phyloP scores from a whole-genome alignment of 2,797 vertebrate genomes.

The Falco concolor region DNA sequence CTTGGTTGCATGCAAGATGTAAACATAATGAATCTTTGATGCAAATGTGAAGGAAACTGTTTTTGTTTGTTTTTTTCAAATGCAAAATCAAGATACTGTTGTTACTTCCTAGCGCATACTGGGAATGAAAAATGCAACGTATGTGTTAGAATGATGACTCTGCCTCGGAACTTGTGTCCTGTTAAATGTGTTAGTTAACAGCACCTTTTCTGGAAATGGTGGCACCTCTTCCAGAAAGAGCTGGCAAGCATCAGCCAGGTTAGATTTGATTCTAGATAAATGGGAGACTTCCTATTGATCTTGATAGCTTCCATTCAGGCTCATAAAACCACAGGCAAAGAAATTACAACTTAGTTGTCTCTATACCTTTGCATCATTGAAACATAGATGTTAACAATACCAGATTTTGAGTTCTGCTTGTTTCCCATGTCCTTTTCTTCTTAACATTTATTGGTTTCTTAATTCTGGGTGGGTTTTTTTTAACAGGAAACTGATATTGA shows the following conservation, averaged over 20 bases:
- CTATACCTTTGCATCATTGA: background rate
- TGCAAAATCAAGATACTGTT: background rate
- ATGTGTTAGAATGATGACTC: background rate
- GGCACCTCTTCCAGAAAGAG: background rate
- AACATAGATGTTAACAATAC: background rate
- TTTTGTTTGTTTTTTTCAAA: background rate
- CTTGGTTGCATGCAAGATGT: background rate
- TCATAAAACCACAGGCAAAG: background rate
- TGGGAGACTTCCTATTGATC: background rate
- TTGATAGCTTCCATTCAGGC: background rate
- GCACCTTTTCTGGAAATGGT: background rate
- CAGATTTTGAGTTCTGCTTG: background rate
- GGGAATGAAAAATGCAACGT: background rate
- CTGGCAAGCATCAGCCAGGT: background rate
- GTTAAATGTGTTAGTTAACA: background rate
- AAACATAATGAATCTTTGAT: accelerated
- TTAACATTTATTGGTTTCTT: background rate
- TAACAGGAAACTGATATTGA: slow-evolving; percentile 92
- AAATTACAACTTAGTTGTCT: background rate
- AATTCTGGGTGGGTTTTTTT: background rate
- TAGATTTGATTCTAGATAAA: background rate
- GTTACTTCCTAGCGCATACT: background rate
- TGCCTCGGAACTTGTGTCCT: background rate
- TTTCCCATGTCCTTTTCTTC: background rate
- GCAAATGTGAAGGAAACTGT: background rate